Base-by-base conservation (phyloP, 2,888 invertebrate species). In the Venustoraphidia nigricollis region DNA sequence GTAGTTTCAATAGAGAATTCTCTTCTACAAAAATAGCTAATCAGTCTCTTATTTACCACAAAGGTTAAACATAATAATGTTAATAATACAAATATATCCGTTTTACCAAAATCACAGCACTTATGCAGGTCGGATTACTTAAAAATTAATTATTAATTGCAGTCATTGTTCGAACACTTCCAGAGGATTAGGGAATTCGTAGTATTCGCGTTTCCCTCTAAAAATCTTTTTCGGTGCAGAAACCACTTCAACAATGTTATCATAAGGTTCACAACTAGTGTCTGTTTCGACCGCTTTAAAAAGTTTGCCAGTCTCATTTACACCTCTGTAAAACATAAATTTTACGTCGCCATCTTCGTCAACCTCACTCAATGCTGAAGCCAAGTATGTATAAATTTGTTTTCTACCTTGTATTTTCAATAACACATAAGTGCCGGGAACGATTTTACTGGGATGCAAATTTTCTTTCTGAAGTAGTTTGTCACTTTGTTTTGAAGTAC, bases 381-480 rank as follows among this genome's bases (percentile, higher is more conserved):
- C 47, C 47, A 47, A 40, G 41, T 47, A 46, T 36, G 37, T 36
- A 36, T 36, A 10, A 47, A 41, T 49, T 40, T n/a, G 47, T 43
- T 39, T 44, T 49, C 34, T 35, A 44, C 41, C 44, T 50, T 36
- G 37, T 36, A 36, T 36, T 10, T 36, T 36, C 37, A 36, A 36
- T 36, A 36, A 36, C 37, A 36, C 37, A 36, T 36, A 36, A 36
- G 37, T 36, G 9, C 37, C 37, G 37, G 37, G 37, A 36, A 36
- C 10, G 35, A 47, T 51, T 51, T 51, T n/a, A 50, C 49, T 35
- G 46, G 49, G 46, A 51, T 44, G 35, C 49, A 51, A 43, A 51
- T 50, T 45, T 51, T 51, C 51, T 36, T 46, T 51, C 34, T 51
- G 46, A 10, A 51, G 48, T 42, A 51, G 46, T 46, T 48, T 46